Evolutionary conservation across 1,140 invertebrate genomes (phyloP), one percentile per base, ranked within the genome.

Genomic region (Monochamus saltuarius): DNA sequence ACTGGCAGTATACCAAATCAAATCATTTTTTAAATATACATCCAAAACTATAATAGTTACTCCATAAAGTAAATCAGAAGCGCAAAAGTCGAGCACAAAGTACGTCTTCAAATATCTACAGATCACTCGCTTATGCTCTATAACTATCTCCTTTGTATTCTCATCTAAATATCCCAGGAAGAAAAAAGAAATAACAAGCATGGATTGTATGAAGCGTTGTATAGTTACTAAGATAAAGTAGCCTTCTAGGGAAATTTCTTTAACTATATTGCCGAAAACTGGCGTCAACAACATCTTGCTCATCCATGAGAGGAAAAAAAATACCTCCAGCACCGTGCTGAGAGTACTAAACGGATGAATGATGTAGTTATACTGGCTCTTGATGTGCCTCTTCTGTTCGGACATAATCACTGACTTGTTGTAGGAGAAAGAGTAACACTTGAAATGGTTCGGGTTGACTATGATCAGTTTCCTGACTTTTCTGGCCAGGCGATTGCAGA

Each of bases 311-410:
- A 63, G 7, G 17, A 49, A 58, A 43, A 63, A 63, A 7, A 63
- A 29, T 36, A 38, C 29, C 40, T 63, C 50, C 10, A 42, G 37
- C 1, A 58, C 14, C 19, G 39, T 53, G 29, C 55, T 58, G 38
- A 63, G 51, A 34, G 8, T 59, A 22, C 61, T 63, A 34, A 63
- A 63, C 9, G 61, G 61, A 55, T 63, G 61, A 39, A 63, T 63
- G 16, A 63, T 22, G 49, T 16, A 63, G 1, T 37, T 4, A 10
- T 46, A 46, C 7, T 47, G 37, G 35, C 61, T 49, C 17, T 43
- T 40, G 22, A 56, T 34, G 42, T 63, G 61, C 34, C 55, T n/a
- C 52, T 22, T 63, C 35, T 63, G 61, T 45, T 63, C 61, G 10
- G 7, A 11, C 8, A 54, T 42, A 50, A 63, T 63, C 13, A 49